Conservation (phyloP, 1,140 invertebrate genomes). For the Heliconius hewitsoni region DNA sequence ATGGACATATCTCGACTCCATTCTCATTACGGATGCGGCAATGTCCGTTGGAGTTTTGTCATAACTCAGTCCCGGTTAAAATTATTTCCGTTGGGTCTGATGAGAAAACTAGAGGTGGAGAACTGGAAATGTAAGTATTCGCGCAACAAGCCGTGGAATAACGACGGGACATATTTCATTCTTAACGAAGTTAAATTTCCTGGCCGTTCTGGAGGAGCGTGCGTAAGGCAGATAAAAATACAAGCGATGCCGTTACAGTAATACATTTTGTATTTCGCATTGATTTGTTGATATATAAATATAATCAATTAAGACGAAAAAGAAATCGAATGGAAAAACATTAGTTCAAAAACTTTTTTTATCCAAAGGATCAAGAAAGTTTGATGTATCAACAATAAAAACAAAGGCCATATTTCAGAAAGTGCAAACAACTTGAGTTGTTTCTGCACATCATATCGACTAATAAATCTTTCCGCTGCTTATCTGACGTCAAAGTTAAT, state of each 20-base stretch:
- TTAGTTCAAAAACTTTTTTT: constrained; percentile 17
- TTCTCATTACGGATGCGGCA: constrained; percentile 79
- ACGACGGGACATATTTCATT: constrained; percentile 78
- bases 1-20: constrained; percentile 74
- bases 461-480: constrained; percentile 78
- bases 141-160: constrained; percentile 78
- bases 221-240: constrained; percentile 75
- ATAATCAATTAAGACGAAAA: not conserved
- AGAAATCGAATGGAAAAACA: not conserved
- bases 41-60: constrained; percentile 79
- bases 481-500: constrained; percentile 80
- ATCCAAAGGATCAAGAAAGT: constrained; percentile 29
- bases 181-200: constrained; percentile 80
- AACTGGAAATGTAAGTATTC: constrained; percentile 77
- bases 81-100: constrained; percentile 80
- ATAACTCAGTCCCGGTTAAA: constrained; percentile 80
- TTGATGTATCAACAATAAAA: constrained; percentile 71
- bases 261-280: not conserved
- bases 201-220: constrained; percentile 70
- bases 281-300: not conserved
- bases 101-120: constrained; percentile 80
- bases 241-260: not conserved
- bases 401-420: constrained; percentile 76
- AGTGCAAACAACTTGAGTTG: constrained; percentile 75
- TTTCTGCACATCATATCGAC: constrained; percentile 77